A percentile compares a stretch with the other conserved stretches of the same genome.
phyloP scores from a whole-genome alignment of 2,888 invertebrate genomes.

The Leptopilina myrica region DNA sequence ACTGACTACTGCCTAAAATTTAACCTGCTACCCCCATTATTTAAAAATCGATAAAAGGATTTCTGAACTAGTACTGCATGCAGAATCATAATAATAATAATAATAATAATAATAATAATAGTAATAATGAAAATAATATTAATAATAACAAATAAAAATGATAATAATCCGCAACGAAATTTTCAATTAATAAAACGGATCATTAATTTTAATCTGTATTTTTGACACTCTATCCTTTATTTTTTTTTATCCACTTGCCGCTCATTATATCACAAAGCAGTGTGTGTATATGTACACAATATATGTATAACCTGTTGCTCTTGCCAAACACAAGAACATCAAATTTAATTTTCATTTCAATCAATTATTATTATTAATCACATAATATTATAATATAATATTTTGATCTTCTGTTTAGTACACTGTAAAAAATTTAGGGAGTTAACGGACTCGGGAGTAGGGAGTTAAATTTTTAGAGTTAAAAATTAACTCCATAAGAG shows the following conservation, averaged over 20 bases:
- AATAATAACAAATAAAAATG: conserved; percentile 14
- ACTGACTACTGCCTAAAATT: conserved; percentile 50
- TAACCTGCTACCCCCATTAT: conserved; percentile 43
- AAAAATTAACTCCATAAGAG: too few species aligned
- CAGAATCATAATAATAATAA: conserved; percentile 37
- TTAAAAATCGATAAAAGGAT: conserved; percentile 38
- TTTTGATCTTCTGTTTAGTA: too few species aligned
- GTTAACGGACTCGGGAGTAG: too few species aligned
- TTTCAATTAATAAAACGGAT: conserved; percentile 3
- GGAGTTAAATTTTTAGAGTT: too few species aligned
- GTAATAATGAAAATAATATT: background rate
- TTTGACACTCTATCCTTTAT: background rate
- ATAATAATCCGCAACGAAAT: conserved; percentile 26
- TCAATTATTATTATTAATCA: too few species aligned
- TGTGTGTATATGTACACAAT: too few species aligned
- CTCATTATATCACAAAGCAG: background rate
- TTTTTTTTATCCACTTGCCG: conserved; percentile 2
- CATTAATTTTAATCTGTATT: conserved; percentile 8
- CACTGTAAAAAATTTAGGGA: too few species aligned
- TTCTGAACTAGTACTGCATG: conserved; percentile 33
- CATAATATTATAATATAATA: too few species aligned
- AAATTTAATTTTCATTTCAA: too few species aligned
- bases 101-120: background rate
- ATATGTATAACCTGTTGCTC: too few species aligned
- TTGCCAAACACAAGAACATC: too few species aligned